Evolutionary conservation across 35 echinoderm and acorn worm species (phyloP).

Genomic region (Patiria miniata): DNA sequence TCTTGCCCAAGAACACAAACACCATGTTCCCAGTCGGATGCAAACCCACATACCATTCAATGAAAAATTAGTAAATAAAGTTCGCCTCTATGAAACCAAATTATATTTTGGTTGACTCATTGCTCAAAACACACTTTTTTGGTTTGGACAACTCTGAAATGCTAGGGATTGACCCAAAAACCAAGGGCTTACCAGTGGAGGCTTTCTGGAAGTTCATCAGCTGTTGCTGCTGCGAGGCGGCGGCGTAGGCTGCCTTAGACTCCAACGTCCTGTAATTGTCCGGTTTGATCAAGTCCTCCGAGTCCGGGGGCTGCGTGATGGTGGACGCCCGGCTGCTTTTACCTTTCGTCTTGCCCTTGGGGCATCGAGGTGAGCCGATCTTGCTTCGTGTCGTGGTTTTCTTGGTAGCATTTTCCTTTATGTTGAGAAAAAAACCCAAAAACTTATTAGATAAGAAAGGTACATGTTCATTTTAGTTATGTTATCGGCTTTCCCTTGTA

Average conservation of each 20-base stretch:
- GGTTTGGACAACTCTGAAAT: not conserved
- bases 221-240: conserved; percentile 65
- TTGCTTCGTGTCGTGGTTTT: conserved; percentile 68
- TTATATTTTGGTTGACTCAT: too few relatives aligned
- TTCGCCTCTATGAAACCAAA: too few relatives aligned
- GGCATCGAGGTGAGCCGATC: conserved; percentile 51
- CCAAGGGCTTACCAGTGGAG: conserved; percentile 72
- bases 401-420: conserved; percentile 91
- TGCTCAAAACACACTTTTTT: too few relatives aligned
- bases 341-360: conserved; percentile 81
- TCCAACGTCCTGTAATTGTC: conserved; percentile 72
- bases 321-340: conserved; percentile 66
- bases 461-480: too few relatives aligned
- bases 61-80: too few relatives aligned
- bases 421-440: not conserved
- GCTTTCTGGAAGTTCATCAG: conserved; percentile 89
- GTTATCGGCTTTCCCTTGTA: too few relatives aligned
- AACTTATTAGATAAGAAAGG: too few relatives aligned
- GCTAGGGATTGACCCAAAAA: not conserved
- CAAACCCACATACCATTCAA: too few relatives aligned
- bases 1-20: too few relatives aligned
- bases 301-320: conserved; percentile 74
- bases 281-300: conserved; percentile 73
- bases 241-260: conserved; percentile 54
- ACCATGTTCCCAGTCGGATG: too few relatives aligned